Evolutionary conservation across 2,888 invertebrate genomes (phyloP), one percentile per base, ranked within the genome.

Genomic region (Melipona bicolor): DNA sequence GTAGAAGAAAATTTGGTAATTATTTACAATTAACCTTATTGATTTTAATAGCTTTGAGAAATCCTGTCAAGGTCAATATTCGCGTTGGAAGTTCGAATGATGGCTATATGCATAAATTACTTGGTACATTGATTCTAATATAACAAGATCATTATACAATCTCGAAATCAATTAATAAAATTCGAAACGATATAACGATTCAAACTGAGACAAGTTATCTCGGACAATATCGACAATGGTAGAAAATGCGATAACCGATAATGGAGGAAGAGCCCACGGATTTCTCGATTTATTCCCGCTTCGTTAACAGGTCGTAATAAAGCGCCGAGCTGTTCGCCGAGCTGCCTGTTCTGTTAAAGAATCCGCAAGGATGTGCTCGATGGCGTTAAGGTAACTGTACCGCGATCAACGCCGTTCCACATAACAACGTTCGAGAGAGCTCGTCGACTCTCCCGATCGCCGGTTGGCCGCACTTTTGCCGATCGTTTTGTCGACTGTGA

Each of bases 331-430:
- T 71, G 74, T 79, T 86, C 69, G 80, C 80, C 79, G 27, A 27
- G 27, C 27, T 88, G 83, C 83, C 84, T 65, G 79, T 84, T 80
- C 77, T 21, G n/a, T 69, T n/a, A 67, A 65, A 78, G 73, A 80
- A 75, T 77, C 77, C 79, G 87, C 89, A 87, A 91, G 90, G 92
- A 92, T 92, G 87, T 88, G 86, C 85, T 85, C 82, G 81, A 77
- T 83, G 69, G 88, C 91, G 91, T 88, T 89, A 90, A 90, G 88
- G 90, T 92, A 92, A 92, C 92, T 92, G 92, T 92, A 92, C 87
- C 90, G 83, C 89, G 81, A 87, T 87, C 89, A 88, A 88, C 85
- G 85, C 72, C 86, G 91, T 91, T 91, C 91, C 88, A 89, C 89
- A 89, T 91, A 89, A 87, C 82, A 82, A 87, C 82, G 75, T 64